Percentiles rank a stretch among this genome's conserved stretches.
phyloP scores from a whole-genome alignment of 2,113 vertebrate species.

The Ifrita kowaldi region DNA sequence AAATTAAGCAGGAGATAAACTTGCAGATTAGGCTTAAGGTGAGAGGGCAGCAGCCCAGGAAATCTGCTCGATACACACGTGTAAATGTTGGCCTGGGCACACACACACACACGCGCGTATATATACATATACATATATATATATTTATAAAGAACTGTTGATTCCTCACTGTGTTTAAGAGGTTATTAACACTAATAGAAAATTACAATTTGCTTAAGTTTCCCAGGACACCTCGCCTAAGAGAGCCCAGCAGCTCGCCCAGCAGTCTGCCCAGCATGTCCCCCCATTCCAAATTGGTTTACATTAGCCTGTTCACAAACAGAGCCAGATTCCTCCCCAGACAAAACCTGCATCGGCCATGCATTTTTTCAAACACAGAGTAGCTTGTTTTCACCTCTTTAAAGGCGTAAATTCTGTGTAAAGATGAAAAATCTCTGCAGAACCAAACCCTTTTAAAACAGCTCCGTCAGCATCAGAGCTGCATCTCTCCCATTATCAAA shows the following conservation, averaged over 20 bases:
- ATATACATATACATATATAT: neutral
- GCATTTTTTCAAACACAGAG: neutral
- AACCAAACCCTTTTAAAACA: neutral
- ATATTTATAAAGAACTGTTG: neutral
- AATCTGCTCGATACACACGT: fast-evolving
- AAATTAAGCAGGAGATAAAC: neutral
- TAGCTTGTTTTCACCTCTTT: neutral
- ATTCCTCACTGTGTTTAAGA: neutral
- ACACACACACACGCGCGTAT: fast-evolving
- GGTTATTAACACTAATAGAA: slow-evolving; percentile 28
- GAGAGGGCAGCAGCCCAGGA: neutral
- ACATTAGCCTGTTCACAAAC: slow-evolving; percentile 33
- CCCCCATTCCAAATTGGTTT: slow-evolving; percentile 21
- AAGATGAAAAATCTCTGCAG: neutral
- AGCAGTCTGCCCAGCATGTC: neutral
- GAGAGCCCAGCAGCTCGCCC: neutral
- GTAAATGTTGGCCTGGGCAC: neutral
- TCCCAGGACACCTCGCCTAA: neutral
- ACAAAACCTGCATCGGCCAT: neutral
- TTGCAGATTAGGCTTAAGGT: neutral
- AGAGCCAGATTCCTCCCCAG: neutral
- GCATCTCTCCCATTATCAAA: neutral
- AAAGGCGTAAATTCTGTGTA: neutral
- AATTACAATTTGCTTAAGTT: neutral
- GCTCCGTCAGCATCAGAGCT: neutral